Evolutionary conservation across 2,888 invertebrate genomes (phyloP), one percentile per base, ranked within the genome.

Genomic region (Clepsis dumicolana): DNA sequence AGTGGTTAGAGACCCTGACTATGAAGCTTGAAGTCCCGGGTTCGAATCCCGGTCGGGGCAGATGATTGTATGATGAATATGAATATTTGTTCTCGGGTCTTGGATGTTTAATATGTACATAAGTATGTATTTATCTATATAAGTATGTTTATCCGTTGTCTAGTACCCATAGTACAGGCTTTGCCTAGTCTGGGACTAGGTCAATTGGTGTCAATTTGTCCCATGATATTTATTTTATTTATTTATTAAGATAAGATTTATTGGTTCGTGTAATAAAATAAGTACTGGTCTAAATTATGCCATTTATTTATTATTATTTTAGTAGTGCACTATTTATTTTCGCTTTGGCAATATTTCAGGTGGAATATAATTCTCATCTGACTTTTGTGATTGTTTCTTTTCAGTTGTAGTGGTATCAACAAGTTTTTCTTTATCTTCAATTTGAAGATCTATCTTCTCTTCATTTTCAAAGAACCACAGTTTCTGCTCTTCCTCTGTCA

Each of bases 381-480:
- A 81, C 67, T 84, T 85, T 71, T 88, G 90, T 35, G 90, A 83
- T 59, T 84, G 87, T 79, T 89, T 94, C 75, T 94, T 94, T 74
- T 93, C 94, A 38, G 87, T 90, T 29, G 65, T 32, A 53, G 77
- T 69, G 32, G 73, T 77, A 44, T 85, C 82, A 52, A 77, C 76
- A 72, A 87, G 63, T 87, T 89, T 81, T 85, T 93, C 82, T 94
- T 96, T 82, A 86, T 94, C 87, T 79, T 95, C 96, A 75, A 97
- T 96, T 83, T 94, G 84, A 54, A 97, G 88, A 77, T 97, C 96
- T 75, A 97, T 94, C 76, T 95, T 86, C 48, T 97, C 97, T 82
- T 97, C 95, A 80, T 96, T 96, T 70, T 97, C 96, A 88, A 98
- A 98, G 94, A 96, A 98, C 96, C 96, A 96, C 62, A 96, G 81